Conservation (phyloP, 2,113 vertebrate genomes). For the Pedetes capensis region DNA sequence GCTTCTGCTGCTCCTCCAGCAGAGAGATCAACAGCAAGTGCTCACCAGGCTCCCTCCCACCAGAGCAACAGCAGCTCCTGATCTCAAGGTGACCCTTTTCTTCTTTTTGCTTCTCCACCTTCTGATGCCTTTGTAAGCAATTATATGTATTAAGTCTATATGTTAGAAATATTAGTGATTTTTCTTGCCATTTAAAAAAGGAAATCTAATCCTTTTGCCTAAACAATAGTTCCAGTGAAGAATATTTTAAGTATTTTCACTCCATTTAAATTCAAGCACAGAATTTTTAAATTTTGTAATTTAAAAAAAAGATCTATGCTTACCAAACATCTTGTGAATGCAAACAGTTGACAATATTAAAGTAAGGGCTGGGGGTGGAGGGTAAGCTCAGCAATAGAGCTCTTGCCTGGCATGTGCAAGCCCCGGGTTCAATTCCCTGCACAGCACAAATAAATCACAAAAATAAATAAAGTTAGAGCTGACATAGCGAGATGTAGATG, state of each 20-base stretch:
- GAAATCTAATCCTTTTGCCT: background rate
- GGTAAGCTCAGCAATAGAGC: too few relatives aligned
- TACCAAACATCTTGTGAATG: too few relatives aligned
- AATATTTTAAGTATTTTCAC: too few relatives aligned
- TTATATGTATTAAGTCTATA: background rate
- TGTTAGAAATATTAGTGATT: background rate
- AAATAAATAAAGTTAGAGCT: background rate
- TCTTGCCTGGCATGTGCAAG: too few relatives aligned
- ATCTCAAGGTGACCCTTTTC: background rate
- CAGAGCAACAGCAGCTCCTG: background rate
- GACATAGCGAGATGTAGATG: background rate
- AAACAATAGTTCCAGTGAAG: background rate
- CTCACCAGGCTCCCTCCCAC: background rate
- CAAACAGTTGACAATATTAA: conserved; percentile 3
- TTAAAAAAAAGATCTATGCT: background rate
- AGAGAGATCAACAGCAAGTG: background rate
- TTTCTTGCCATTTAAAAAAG: background rate
- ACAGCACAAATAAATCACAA: too few relatives aligned
- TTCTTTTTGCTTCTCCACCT: background rate
- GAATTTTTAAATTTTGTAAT: too few relatives aligned
- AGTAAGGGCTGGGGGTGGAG: background rate
- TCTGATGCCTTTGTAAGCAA: background rate
- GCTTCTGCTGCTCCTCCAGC: background rate
- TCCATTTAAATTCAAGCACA: too few relatives aligned
- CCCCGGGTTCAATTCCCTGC: too few relatives aligned